Base-by-base conservation (phyloP, 2,888 invertebrate species). In the Nebria brevicollis region DNA sequence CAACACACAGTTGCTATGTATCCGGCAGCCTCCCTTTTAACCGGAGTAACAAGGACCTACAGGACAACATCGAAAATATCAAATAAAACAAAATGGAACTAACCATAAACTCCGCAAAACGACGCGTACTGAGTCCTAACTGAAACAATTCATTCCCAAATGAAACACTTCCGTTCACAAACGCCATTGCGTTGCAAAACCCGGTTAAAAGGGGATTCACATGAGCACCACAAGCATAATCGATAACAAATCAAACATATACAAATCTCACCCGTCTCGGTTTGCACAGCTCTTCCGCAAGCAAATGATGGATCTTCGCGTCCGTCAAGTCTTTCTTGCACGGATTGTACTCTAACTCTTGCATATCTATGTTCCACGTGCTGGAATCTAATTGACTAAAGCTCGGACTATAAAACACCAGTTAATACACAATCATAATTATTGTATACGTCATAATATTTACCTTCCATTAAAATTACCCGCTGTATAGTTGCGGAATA, bases 271-370 rank as follows among this genome's bases (percentile, higher is more conserved):
- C 96, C 90, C 96, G 92, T 91, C 95, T 92, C 8, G 97, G 96
- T 89, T 96, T 96, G 89, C 94, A 94, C 68, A 97, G 90, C 89
- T 97, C 97, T 89, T 97, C 96, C 3, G 96, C 96, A 68, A 98
- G 91, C 72, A 98, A 91, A 89, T 98, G 97, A 89, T 98, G 98
- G 85, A 97, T 96, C 89, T 94, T 95, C n/a, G 96, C 97, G 88
- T 98, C 97, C 0, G 97, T 97, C 82, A 97, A 90, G 90, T 97
- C 97, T 89, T 97, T 97, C 87, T 95, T 95, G 81, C 96, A 96
- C 77, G 97, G 97, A 91, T 95, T 96, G 87, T 97, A 97, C 87
- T 97, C 97, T 87, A 97, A 89, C 87, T 97, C 97, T 88, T 96
- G 97, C 93, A 97, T 95, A 87, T 98, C 98, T 86, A 98, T 93